Percentiles rank a stretch among this genome's conserved stretches.
Evolutionary conservation across 2,113 vertebrate genomes (phyloP).

Genomic region (Crypturellus undulatus): DNA sequence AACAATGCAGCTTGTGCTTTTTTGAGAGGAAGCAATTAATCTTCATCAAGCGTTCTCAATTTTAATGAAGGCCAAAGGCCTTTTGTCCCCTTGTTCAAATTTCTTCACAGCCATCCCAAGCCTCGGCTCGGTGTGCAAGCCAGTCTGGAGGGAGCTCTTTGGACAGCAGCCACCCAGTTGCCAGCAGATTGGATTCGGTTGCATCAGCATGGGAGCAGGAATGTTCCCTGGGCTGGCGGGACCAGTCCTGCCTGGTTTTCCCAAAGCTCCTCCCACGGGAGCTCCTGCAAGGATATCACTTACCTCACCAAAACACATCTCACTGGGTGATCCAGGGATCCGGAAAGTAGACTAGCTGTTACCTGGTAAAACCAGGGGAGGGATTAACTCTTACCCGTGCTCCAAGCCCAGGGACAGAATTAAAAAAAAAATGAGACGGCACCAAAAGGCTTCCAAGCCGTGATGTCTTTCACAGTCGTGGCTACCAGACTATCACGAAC

Average conservation of each 20-base stretch:
- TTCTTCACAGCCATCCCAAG: background rate
- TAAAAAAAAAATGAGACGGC: background rate
- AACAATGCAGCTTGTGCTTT: background rate
- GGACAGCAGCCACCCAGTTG: slow-evolving; percentile 7
- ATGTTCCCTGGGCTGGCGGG: background rate
- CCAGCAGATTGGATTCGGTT: slow-evolving; percentile 51
- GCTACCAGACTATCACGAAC: background rate
- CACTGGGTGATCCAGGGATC: slow-evolving; percentile 1
- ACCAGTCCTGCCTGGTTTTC: slow-evolving; percentile 57
- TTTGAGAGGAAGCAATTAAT: background rate
- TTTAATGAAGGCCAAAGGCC: background rate
- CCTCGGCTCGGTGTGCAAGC: background rate
- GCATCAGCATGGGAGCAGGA: slow-evolving; percentile 55
- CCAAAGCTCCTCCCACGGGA: slow-evolving; percentile 45
- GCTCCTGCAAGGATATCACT: slow-evolving; percentile 47
- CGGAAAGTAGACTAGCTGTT: slow-evolving; percentile 7
- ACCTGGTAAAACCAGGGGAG: background rate
- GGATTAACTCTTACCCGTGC: background rate
- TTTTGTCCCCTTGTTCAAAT: background rate
- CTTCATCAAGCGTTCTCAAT: background rate
- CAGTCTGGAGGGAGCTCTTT: slow-evolving; percentile 42
- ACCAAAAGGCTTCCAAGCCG: rapidly evolving
- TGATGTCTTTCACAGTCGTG: rapidly evolving
- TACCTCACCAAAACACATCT: background rate
- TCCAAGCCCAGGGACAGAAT: rapidly evolving